These are phyloP conservation scores for Bombyx mori DNA, from an alignment of 1,140 invertebrate genomes.

Conservation along the genomic window DNA sequence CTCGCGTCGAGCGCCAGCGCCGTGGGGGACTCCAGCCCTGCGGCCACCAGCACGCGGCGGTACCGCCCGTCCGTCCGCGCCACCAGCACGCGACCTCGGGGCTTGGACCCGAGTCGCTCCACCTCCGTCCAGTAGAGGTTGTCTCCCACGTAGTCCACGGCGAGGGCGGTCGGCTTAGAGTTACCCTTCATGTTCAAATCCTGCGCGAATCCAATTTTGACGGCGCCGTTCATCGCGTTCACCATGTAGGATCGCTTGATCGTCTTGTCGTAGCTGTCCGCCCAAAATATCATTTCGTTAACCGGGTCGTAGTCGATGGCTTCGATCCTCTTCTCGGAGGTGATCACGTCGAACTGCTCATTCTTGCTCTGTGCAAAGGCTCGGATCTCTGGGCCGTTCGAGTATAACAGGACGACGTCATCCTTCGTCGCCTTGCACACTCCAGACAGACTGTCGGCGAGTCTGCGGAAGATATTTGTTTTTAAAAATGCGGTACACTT, in stretches of 20 bases:
- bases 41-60: slow-evolving; percentile 80
- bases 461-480: slow-evolving; percentile 26
- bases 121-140: slow-evolving; percentile 97
- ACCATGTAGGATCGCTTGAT: slow-evolving; percentile 94
- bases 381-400: slow-evolving; percentile 90
- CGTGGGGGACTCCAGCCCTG: slow-evolving; percentile 84
- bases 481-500: too few relatives aligned
- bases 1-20: slow-evolving; percentile 91
- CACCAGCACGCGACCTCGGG: slow-evolving; percentile 86
- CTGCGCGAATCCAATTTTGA: slow-evolving; percentile 88
- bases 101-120: slow-evolving; percentile 80
- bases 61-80: slow-evolving; percentile 93
- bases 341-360: slow-evolving; percentile 82
- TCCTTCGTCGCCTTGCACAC: slow-evolving; percentile 81
- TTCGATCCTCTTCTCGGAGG: slow-evolving; percentile 87
- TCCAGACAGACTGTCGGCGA: slow-evolving; percentile 83
- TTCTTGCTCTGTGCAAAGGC: slow-evolving; percentile 78
- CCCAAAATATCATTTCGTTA: slow-evolving; percentile 92
- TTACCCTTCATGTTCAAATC: slow-evolving; percentile 87
- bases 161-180: slow-evolving; percentile 85
- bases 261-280: slow-evolving; percentile 89
- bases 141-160: slow-evolving; percentile 92
- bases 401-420: slow-evolving; percentile 77
- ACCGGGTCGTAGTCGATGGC: slow-evolving; percentile 90
- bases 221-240: slow-evolving; percentile 80